A percentile compares a stretch with the other conserved stretches of the same genome.
phyloP scores from a whole-genome alignment of 1,140 invertebrate genomes.

The Atta texana region DNA sequence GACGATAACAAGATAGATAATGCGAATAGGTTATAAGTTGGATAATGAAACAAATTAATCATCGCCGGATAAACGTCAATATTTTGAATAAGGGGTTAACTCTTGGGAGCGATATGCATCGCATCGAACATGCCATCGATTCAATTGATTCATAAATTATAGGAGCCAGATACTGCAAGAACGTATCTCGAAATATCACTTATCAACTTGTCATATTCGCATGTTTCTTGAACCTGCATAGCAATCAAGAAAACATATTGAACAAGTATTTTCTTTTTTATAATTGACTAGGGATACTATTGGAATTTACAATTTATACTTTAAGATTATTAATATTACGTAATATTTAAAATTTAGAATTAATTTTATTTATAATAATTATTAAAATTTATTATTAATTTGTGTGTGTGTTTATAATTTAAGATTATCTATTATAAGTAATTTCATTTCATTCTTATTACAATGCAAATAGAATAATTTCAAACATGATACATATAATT shows the following conservation, averaged over 20 bases:
- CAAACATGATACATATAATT: too few species aligned
- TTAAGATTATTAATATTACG: too few species aligned
- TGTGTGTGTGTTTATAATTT: too few species aligned
- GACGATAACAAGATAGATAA: conserved; percentile 43
- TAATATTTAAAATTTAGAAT: too few species aligned
- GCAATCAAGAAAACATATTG: not conserved
- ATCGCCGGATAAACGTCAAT: conserved; percentile 28
- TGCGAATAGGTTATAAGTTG: conserved; percentile 24
- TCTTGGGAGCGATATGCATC: conserved; percentile 26
- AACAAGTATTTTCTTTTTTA: not conserved
- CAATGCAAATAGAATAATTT: not conserved
- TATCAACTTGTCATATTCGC: conserved; percentile 40
- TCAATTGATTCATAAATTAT: conserved; percentile 51
- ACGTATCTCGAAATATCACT: conserved; percentile 7
- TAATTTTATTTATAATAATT: too few species aligned
- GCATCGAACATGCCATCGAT: conserved; percentile 24
- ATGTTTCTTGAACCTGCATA: not conserved
- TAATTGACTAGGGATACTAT: not conserved
- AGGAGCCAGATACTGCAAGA: conserved; percentile 15
- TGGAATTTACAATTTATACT: too few species aligned
- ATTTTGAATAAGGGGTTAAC: conserved; percentile 34
- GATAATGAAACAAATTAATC: conserved; percentile 52
- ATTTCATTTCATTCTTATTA: too few species aligned
- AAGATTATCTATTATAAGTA: too few species aligned
- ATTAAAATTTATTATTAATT: too few species aligned